Evolutionary conservation across 2,113 vertebrate species (phyloP).

Genomic region (Chionis minor): DNA sequence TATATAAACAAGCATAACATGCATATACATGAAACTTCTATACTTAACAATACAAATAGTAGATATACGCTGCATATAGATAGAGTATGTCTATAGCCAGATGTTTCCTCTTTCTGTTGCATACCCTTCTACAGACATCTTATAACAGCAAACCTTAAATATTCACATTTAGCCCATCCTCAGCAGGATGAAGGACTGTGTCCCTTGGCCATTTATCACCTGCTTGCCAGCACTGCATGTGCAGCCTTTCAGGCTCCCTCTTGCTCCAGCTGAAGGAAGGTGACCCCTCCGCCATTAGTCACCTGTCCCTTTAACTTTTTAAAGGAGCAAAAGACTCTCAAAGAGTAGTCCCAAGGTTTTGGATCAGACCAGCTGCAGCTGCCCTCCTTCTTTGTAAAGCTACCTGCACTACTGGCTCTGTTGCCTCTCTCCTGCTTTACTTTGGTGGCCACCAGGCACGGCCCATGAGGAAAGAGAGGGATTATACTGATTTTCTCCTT

Average conservation of each 20-base stretch:
- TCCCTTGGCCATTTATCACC: not conserved
- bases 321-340: not conserved
- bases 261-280: not conserved
- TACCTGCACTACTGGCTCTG: not conserved
- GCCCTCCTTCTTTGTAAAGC: not conserved
- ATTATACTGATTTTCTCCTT: not conserved
- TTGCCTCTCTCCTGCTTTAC: not conserved
- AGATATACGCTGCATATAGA: not conserved
- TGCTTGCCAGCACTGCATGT: accelerated
- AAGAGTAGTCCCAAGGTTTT: not conserved
- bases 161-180: too few relatives aligned
- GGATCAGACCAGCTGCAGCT: not conserved
- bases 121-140: not conserved
- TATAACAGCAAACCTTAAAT: not conserved
- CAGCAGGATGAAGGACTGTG: not conserved
- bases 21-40: not conserved
- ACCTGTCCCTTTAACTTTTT: not conserved
- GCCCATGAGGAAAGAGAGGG: not conserved
- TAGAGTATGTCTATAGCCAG: not conserved
- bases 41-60: not conserved
- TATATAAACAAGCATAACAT: not conserved
- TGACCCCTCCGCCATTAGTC: not conserved
- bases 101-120: not conserved
- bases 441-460: not conserved
- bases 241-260: too few relatives aligned